Base-by-base conservation (phyloP, 2,797 vertebrate genomes). In the Pseudochromis fuscus region DNA sequence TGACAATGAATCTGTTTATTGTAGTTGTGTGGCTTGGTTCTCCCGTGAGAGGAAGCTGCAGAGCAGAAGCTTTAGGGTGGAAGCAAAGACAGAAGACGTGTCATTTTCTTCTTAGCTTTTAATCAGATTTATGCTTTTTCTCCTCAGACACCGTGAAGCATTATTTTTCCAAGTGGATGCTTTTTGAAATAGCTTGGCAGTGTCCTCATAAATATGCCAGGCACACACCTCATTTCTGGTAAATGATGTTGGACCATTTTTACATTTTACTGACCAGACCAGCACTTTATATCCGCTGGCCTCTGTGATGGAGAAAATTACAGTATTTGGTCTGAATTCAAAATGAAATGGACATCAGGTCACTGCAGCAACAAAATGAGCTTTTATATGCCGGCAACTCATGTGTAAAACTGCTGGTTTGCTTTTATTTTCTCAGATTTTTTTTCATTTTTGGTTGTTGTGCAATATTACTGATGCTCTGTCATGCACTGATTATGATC, bases 1-100 rank as follows among this genome's bases (percentile, higher is more conserved):
- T 65, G 31, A 63, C n/a, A 59, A 25, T 72, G 56, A 49, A 59
- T 75, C 61, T 71, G 37, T 66, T 75, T 72, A 50, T 72, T 76
- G 68, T 53, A 9, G 25, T 63, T 68, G 7, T 65, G 46, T 16
- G 13, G 50, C 50, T 67, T 10, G 13, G 46, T 71, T 33, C 44
- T 31, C 18, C 35, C 27, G 49, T 3, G 50, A 69, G 27, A 21
- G 18, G 56, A 62, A 0, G 40, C 67, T 42, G 69, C 70, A 16
- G 11, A 60, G 51, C 35, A 46, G 52, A 59, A 42, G 77, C 45
- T 72, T 75, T 75, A 45, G 12, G 11, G 23, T 10, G 12, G 25
- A 15, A 64, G 60, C 1, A 60, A n/a, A 67, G 10, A 57, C 68
- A 45, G 44, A 72, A 44, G 50, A 44, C 23, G 0, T 27, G 35